Conservation (phyloP, 2,113 vertebrate species). For the Callopanchax toddi region DNA sequence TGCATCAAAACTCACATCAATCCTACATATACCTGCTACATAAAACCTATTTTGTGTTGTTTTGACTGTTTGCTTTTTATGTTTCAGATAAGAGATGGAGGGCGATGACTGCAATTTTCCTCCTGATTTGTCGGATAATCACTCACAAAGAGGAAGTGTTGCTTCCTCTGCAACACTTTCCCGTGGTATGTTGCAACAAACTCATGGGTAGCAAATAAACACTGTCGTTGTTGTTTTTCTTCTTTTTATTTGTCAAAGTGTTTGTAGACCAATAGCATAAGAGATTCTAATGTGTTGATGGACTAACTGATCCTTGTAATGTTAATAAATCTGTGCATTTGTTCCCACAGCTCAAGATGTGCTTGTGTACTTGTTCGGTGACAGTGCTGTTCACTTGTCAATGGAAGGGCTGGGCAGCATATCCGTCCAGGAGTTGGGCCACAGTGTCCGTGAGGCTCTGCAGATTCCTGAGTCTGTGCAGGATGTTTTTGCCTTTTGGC, state of each 20-base stretch:
- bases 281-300: neutral
- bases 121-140: slow-evolving; percentile 74
- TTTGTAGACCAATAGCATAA: neutral
- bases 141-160: slow-evolving; percentile 86
- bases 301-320: neutral
- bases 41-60: neutral
- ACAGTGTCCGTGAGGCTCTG: slow-evolving; percentile 82
- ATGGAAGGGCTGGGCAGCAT: slow-evolving; percentile 81
- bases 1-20: neutral
- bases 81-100: slow-evolving; percentile 83
- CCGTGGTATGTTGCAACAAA: slow-evolving; percentile 75
- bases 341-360: slow-evolving; percentile 81
- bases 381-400: slow-evolving; percentile 81
- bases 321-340: slow-evolving; percentile 18
- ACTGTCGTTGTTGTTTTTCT: neutral
- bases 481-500: slow-evolving; percentile 88
- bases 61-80: slow-evolving; percentile 15
- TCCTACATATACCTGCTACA: neutral
- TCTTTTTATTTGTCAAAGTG: neutral
- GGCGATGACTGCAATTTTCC: slow-evolving; percentile 77
- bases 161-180: slow-evolving; percentile 83
- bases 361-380: slow-evolving; percentile 85
- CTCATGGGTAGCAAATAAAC: neutral
- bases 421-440: slow-evolving; percentile 85
- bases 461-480: slow-evolving; percentile 80